Evolutionary conservation across 2,888 invertebrate genomes (phyloP), one percentile per base, ranked within the genome.

Genomic region (Physocephala rufipes): DNA sequence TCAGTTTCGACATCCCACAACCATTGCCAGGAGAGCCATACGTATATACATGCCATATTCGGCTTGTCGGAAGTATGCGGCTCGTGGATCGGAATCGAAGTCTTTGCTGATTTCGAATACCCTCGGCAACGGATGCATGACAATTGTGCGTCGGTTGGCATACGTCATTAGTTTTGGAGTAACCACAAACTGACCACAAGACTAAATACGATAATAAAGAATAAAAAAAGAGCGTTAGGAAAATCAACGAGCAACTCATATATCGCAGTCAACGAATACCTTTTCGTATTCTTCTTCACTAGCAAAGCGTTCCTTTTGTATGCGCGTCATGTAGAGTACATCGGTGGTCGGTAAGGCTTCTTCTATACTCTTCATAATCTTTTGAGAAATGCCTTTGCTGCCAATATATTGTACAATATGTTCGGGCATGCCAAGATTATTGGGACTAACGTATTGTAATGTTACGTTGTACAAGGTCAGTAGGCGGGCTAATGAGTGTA

Each of bases 21-120:
- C 93, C 91, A 96, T 94, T 1, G 97, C 93, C 21, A 99, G 88
- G 1, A 99, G 87, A 0, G 99, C 98, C 99, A 99, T 99, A 67
- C 99, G 90, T 21, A 99, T 95, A 82, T 95, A 99, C 93, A 99
- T 95, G 75, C 99, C 99, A 82, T 95, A 95, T 85, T 98, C 97
- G 0, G 97, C 97, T 87, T 99, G 99, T 24, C 99, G 89, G 89
- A 99, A 99, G 87, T 99, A 99, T 0, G 98, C 99, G 0, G 99
- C 99, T 65, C 99, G 89, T 0, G 97, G 96, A 87, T 99, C 99
- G 0, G 92, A 92, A 87, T 99, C 99, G 79, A 99, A 95, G 78
- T 97, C 95, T 0, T 94, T 89, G 77, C 96, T 96, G 78, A 99
- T 98, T 87, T 99, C 99, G 82, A 94, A 92, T 0, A 96, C 91